Percentiles rank a stretch among this genome's conserved stretches.
phyloP scores from a whole-genome alignment of 92 coral and sea anemone genomes.

The Zoanthus sansibaricus region DNA sequence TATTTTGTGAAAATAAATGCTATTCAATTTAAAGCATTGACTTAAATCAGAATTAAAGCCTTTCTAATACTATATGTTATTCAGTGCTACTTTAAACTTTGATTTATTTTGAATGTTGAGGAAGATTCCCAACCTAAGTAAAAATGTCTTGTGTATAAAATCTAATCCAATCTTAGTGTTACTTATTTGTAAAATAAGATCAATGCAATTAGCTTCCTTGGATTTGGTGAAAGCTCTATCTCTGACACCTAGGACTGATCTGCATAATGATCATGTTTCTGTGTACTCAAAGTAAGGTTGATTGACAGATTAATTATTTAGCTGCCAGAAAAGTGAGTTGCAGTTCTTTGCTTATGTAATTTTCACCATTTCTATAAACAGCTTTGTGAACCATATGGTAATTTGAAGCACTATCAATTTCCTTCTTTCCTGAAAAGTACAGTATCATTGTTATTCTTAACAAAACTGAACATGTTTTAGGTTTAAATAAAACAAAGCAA shows the following conservation, averaged over 20 bases:
- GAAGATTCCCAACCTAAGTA: background rate
- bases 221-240: background rate
- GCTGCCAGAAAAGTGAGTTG: conserved; percentile 17
- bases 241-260: conserved; percentile 30
- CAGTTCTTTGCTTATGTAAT: conserved; percentile 20
- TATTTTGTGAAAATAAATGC: background rate
- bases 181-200: conserved; percentile 11
- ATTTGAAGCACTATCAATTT: conserved; percentile 28
- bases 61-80: background rate
- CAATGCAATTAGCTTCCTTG: conserved; percentile 15
- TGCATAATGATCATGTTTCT: conserved; percentile 25
- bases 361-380: conserved; percentile 36
- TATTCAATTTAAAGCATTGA: background rate
- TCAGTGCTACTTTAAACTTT: background rate
- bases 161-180: background rate
- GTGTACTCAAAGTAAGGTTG: conserved; percentile 32
- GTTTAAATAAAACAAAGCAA: too few relatives aligned
- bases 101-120: background rate
- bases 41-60: background rate
- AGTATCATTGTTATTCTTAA: conserved; percentile 7
- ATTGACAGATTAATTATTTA: conserved; percentile 35
- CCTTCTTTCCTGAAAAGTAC: conserved; percentile 5
- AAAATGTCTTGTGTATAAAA: background rate
- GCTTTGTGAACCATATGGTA: conserved; percentile 27
- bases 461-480: conserved; percentile 9